Evolutionary conservation across 2,113 vertebrate species (phyloP).

Genomic region (Alethe diademata): DNA sequence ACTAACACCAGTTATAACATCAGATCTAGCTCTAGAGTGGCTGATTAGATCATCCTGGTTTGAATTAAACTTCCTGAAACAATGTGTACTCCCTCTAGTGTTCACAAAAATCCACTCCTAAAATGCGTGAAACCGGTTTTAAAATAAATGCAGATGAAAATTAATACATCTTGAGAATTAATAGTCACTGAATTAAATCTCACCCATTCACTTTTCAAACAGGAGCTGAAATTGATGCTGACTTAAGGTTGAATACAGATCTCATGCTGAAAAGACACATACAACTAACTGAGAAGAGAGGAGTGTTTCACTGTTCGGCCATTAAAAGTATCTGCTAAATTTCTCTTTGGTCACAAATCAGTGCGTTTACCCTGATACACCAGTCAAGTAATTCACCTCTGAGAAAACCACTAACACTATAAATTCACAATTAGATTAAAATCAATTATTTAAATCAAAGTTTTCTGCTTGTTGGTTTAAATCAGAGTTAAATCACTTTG

Average conservation of each 20-base stretch:
- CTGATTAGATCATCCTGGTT: background rate
- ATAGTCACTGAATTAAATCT: background rate
- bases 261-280: background rate
- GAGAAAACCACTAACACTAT: constrained; percentile 1
- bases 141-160: background rate
- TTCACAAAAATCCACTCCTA: constrained; percentile 2
- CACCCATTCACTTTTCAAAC: background rate
- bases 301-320: background rate
- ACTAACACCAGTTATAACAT: background rate
- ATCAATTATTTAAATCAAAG: constrained; percentile 46
- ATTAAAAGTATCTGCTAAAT: background rate
- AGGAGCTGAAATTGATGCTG: background rate
- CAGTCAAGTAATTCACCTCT: background rate
- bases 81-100: constrained; percentile 60
- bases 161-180: background rate
- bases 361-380: background rate
- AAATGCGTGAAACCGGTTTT: background rate
- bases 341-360: background rate
- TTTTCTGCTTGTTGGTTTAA: constrained; percentile 34
- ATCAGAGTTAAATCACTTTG: background rate
- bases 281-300: background rate
- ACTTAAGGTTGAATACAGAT: fast-evolving
- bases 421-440: constrained; percentile 37
- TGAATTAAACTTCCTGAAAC: background rate
- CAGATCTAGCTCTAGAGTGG: background rate